Evolutionary conservation across 2,888 invertebrate genomes (phyloP).

Genomic region (Cerceris ruficornis): DNA sequence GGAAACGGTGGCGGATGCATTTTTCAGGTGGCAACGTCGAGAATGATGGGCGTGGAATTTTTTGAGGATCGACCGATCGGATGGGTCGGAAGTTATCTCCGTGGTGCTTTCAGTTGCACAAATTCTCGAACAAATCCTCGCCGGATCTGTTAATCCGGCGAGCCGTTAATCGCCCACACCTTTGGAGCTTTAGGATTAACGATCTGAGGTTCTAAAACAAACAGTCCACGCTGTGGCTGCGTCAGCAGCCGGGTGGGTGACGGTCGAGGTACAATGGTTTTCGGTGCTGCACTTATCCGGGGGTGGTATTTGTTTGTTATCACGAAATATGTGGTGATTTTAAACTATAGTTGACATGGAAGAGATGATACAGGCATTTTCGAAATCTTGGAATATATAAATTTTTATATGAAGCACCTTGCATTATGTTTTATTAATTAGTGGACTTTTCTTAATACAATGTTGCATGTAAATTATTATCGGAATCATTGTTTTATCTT

Average conservation of each 20-base stretch:
- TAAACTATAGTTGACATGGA: not conserved
- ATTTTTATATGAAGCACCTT: not conserved
- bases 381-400: no score
- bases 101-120: conserved; percentile 9
- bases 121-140: conserved; percentile 44
- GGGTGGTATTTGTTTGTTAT: not conserved
- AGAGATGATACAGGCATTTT: not conserved
- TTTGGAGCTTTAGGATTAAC: conserved; percentile 51
- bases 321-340: no score
- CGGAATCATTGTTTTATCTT: no score
- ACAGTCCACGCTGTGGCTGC: conserved; percentile 33
- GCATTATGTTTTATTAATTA: no score
- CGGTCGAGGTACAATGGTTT: conserved; percentile 18
- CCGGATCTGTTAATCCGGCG: conserved; percentile 38
- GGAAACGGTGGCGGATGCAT: no score
- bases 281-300: conserved; percentile 21
- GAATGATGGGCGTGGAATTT: not conserved
- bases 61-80: conserved; percentile 14
- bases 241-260: conserved; percentile 30
- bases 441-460: no score
- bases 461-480: no score
- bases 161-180: conserved; percentile 55
- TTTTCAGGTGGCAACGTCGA: not conserved
- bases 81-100: conserved; percentile 9
- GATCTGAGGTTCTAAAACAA: conserved; percentile 61